Evolutionary conservation across 2,113 vertebrate species (phyloP), one percentile per base, ranked within the genome.

Genomic region (Vulpes lagopus): DNA sequence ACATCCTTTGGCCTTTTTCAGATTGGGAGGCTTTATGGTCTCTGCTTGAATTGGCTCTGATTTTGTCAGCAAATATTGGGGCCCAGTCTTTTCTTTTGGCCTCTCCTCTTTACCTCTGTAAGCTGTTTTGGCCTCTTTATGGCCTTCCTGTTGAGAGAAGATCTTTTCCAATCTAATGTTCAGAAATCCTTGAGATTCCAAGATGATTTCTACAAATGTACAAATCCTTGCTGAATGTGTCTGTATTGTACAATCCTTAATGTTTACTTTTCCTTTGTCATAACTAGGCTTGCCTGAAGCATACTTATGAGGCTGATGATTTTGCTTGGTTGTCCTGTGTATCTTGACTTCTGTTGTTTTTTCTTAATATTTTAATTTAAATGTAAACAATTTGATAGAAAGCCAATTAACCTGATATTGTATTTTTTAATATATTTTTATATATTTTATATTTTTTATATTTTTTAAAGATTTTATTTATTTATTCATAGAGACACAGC

Each of bases 281-380:
- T 62, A 1, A 9, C 17, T 43, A 35, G 90, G 27, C 80, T 81
- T 51, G 60, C 7, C 2, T 27, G 27, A 25, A 35, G 43, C 27
- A 27, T 15, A 9, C 11, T 83, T 49, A 57, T 1, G 4, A 53
- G 38, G 73, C 79, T 69, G 17, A 49, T 89, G 38, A 3, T 92
- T 94, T 94, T 84, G 59, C 27, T 73, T 22, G 79, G 16, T 57
- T 93, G 20, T 80, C 49, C 22, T 83, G 8, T 78, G 14, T 38
- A n/a, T 65, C n/a, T 69, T 94, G 65, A 43, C 84, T 85, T 81
- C 65, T 95, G 0, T 60, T 5, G 11, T 20, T 57, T 93, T 97
- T 97, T 93, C 49, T 91, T 91, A 87, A 65, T 90, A 91, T 83
- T 95, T 95, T 82, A 59, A 35, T 85, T 91, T 30, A 69, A 71